Conservation (phyloP, 1,140 invertebrate genomes). For the Asbolus verrucosus region DNA sequence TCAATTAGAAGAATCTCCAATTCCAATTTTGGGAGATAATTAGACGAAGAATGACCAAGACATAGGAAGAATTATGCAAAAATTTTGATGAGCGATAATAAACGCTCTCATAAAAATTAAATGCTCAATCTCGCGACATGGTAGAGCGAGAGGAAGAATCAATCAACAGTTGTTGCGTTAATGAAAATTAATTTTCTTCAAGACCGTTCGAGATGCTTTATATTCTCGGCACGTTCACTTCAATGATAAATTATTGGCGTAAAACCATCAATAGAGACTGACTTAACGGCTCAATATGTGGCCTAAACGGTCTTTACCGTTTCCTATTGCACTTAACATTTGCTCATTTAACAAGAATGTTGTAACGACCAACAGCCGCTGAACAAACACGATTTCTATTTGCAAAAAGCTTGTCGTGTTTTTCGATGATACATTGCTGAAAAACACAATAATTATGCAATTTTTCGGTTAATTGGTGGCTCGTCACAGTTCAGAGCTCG, state of each 20-base stretch:
- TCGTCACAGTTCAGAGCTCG: constrained; percentile 11
- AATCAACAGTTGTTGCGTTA: too few relatives aligned
- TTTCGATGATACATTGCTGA: too few relatives aligned
- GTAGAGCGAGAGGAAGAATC: neutral
- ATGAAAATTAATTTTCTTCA: too few relatives aligned
- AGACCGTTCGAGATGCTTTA: neutral
- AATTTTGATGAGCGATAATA: neutral
- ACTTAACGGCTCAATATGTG: constrained; percentile 29
- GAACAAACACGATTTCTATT: too few relatives aligned
- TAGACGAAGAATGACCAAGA: constrained; percentile 11
- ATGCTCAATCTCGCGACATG: too few relatives aligned
- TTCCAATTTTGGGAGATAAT: constrained; percentile 1
- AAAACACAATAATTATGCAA: constrained; percentile 12
- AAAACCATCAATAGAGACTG: constrained; percentile 2
- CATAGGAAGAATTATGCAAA: constrained; percentile 10
- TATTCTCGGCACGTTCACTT: constrained; percentile 1
- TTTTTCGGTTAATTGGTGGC: constrained; percentile 16
- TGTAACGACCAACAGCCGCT: too few relatives aligned
- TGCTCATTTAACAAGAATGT: too few relatives aligned
- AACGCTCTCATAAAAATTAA: neutral
- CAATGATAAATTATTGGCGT: neutral
- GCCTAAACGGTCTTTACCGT: constrained; percentile 24
- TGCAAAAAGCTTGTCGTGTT: too few relatives aligned
- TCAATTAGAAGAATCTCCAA: too few relatives aligned
- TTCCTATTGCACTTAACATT: neutral